A percentile compares a stretch with the other conserved stretches of the same genome.
Evolutionary conservation across 2,113 vertebrate species (phyloP).

Genomic region (Aythya baeri): DNA sequence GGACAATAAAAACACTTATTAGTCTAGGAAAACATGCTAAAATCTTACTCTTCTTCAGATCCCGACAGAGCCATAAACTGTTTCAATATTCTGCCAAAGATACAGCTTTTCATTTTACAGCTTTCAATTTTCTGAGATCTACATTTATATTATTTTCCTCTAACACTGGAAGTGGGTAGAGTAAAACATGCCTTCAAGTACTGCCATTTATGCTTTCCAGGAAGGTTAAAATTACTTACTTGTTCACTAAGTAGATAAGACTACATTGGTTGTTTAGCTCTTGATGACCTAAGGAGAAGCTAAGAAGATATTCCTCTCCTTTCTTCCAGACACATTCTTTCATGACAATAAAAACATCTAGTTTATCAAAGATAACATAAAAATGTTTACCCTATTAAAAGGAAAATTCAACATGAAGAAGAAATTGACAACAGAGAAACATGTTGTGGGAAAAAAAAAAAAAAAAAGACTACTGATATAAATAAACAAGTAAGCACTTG

Average conservation of each 20-base stretch:
- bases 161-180: background rate
- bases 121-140: background rate
- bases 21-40: background rate
- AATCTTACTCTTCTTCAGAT: background rate
- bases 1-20: background rate
- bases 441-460: accelerated
- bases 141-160: background rate
- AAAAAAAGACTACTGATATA: background rate
- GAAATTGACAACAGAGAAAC: background rate
- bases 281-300: background rate
- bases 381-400: background rate
- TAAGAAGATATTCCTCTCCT: background rate
- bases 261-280: background rate
- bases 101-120: background rate
- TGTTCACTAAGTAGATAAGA: background rate
- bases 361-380: background rate
- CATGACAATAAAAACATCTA: background rate
- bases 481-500: background rate
- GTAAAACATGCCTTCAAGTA: background rate
- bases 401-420: background rate
- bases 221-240: background rate
- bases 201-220: background rate
- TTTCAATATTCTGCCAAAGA: background rate
- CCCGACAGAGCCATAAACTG: background rate
- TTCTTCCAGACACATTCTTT: background rate